phyloP scores from a whole-genome alignment of 2,797 vertebrate genomes.

The Chrosomus eos region DNA sequence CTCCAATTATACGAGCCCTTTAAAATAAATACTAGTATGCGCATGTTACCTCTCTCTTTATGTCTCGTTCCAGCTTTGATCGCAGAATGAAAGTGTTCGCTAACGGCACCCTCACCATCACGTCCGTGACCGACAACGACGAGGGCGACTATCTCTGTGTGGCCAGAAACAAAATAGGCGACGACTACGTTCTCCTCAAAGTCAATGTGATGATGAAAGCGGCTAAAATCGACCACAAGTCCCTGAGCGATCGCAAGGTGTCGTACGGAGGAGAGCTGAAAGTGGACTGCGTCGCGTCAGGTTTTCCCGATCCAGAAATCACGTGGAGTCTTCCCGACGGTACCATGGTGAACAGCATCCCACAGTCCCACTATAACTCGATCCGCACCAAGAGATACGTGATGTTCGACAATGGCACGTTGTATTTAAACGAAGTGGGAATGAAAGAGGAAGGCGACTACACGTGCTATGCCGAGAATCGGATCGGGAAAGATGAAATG shows the following conservation, averaged over 20 bases:
- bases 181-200: constrained; percentile 86
- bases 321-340: constrained; percentile 93
- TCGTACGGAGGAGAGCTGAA: constrained; percentile 85
- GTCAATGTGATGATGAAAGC: constrained; percentile 87
- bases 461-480: constrained; percentile 91
- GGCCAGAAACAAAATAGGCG: constrained; percentile 88
- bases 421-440: constrained; percentile 88
- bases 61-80: constrained; percentile 78
- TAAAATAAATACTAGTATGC: background rate
- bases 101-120: constrained; percentile 87
- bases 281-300: constrained; percentile 93
- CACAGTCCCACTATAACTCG: constrained; percentile 80
- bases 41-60: background rate
- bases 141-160: constrained; percentile 93
- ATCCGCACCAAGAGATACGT: constrained; percentile 79
- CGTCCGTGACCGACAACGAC: constrained; percentile 85
- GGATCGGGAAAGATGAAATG: constrained; percentile 91
- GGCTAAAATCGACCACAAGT: constrained; percentile 87
- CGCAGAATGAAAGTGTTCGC: constrained; percentile 82
- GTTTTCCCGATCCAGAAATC: constrained; percentile 90
- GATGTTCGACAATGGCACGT: constrained; percentile 91
- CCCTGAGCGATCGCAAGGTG: constrained; percentile 81
- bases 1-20: background rate
- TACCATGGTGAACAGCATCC: constrained; percentile 85
- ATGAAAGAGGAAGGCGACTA: constrained; percentile 89